Evolutionary conservation across 2,113 vertebrate genomes (phyloP).

Genomic region (Cacatua alba): DNA sequence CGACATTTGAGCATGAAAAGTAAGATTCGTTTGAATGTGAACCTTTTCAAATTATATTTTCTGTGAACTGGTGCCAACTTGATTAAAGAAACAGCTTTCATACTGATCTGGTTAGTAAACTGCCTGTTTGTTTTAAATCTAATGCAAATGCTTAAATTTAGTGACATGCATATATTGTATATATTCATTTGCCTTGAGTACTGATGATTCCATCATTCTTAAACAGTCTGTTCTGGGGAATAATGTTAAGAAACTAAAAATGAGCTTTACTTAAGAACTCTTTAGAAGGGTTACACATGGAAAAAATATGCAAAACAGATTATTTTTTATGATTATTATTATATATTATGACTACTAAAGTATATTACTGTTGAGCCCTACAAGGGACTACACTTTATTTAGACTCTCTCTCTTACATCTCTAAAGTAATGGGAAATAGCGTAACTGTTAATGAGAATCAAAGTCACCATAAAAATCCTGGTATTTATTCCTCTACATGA

Average conservation of each 20-base stretch:
- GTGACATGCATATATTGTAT: not conserved
- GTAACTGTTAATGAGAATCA: not conserved
- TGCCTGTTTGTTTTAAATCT: conserved; percentile 41
- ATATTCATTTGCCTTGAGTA: not conserved
- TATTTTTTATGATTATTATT: not conserved
- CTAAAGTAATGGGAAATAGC: not conserved
- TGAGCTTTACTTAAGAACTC: not conserved
- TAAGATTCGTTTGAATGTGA: conserved; percentile 48
- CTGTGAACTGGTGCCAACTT: conserved; percentile 49
- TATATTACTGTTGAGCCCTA: not conserved
- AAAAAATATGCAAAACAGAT: not conserved
- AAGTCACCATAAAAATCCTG: not conserved
- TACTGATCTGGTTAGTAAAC: conserved; percentile 56
- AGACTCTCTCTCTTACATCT: not conserved
- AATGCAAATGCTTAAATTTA: conserved; percentile 39
- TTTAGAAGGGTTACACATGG: not conserved
- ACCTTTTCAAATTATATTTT: conserved; percentile 60
- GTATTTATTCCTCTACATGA: not conserved
- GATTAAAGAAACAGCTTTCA: conserved; percentile 39
- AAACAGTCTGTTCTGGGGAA: not conserved
- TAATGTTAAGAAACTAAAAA: not conserved
- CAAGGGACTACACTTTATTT: not conserved
- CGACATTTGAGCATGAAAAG: conserved; percentile 41
- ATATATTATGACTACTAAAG: not conserved
- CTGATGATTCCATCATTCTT: not conserved